Base-by-base conservation (phyloP, 1,140 invertebrate species). In the Coenobita brevimanus region DNA sequence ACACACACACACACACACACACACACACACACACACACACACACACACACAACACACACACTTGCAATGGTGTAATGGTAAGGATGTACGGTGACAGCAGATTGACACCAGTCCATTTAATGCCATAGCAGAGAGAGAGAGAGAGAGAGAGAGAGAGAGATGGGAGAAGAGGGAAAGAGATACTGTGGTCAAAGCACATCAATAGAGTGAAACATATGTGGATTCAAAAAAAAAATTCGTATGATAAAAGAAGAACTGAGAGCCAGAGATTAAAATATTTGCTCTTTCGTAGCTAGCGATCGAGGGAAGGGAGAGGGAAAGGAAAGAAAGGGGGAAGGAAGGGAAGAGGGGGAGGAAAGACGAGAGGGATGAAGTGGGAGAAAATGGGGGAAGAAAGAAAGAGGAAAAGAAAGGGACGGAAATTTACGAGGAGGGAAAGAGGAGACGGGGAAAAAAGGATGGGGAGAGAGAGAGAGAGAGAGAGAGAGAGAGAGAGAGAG, bases 131-230 rank as follows among this genome's bases (percentile, higher is more conserved):
- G 46, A 80, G 50, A 60, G 57, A 64, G 78, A 80, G 57, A 60
- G 46, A 30, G 50, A 60, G 24, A 80, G 10, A 81, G 50, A 81
- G 50, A 81, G 50, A 80, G 78, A 80, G 78, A 54, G 50, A 1
- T 50, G 33, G 21, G 30, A 27, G 24, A 50, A 41, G 60, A 13
- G 46, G 36, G 46, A 36, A 24, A 81, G 50, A 81, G 78, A 60
- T 50, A 60, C 24, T 38, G 27, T 62, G 36, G 46, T 13, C 38
- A 24, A 41, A 24, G 46, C 36, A 50, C 15, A 41, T 13, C 38
- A 21, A 78, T 15, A 38, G 43, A 27, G 41, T 43, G 43, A 43
- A 17, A n/a, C 21, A 57, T 21, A 80, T 43, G 27, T 17, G 50
- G 6, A 2, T 33, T 24, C 27, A 30, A 60, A 24, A 80, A 30